phyloP scores from a whole-genome alignment of 2,888 invertebrate genomes.

The Euspilapteryx auroguttella region DNA sequence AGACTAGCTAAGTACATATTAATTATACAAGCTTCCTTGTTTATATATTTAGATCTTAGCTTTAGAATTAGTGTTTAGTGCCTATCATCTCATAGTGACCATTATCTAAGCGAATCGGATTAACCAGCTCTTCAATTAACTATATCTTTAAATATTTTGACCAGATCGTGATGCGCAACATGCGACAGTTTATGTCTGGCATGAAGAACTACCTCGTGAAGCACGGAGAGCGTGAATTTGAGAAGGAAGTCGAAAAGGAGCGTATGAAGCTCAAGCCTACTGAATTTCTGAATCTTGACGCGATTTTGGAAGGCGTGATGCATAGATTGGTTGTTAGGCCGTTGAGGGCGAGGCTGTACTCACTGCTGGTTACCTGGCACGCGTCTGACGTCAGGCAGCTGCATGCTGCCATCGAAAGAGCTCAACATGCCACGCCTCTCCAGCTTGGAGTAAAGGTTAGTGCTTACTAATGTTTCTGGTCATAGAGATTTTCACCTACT shows the following conservation, averaged over 20 bases:
- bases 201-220: constrained; percentile 98
- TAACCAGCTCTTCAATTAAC: too few species aligned
- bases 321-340: constrained; percentile 89
- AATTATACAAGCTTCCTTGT: too few species aligned
- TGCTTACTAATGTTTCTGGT: background rate
- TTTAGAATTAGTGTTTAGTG: too few species aligned
- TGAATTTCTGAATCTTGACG: constrained; percentile 94
- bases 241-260: constrained; percentile 87
- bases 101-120: too few species aligned
- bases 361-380: constrained; percentile 87
- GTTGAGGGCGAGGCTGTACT: constrained; percentile 80
- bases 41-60: too few species aligned
- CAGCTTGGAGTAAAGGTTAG: constrained; percentile 71
- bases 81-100: too few species aligned
- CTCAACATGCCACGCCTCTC: constrained; percentile 67
- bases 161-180: constrained; percentile 83
- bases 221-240: constrained; percentile 92
- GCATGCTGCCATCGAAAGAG: constrained; percentile 71
- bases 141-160: too few species aligned
- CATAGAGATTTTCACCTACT: too few species aligned
- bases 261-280: constrained; percentile 81
- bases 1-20: too few species aligned
- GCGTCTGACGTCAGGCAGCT: constrained; percentile 75
- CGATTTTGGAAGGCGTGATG: constrained; percentile 92
- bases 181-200: constrained; percentile 96